Base-by-base conservation (phyloP, 1,140 invertebrate genomes). In the Drosophila athabasca region DNA sequence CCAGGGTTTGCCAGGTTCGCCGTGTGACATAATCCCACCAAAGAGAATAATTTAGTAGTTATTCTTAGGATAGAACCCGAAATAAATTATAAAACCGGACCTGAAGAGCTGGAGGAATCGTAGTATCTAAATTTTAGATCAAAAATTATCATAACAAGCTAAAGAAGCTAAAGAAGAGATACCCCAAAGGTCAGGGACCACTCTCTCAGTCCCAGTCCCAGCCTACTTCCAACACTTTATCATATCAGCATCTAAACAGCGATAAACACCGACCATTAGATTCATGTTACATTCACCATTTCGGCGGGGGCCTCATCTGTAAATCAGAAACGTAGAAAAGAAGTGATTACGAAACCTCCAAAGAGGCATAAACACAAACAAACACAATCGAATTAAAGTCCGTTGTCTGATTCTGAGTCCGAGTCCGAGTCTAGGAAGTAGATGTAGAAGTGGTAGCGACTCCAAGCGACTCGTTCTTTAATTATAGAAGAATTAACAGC, bases 401-500 rank as follows among this genome's bases (percentile, higher is more conserved):
- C 69, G 67, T 77, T 74, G 59, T 69, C 46, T 57, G 69, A 6
- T 4, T 4, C 24, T 26, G 24, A 26, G 24, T 26, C 24, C 4
- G 24, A 24, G 24, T 24, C 24, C 4, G 24, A 46, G 45, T 77
- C 81, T 74, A 87, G 81, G 81, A 85, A 85, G 77, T 85, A 65
- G 67, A 70, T 69, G 52, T 49, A 61, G 31, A 31, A 31, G 31
- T 39, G 35, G 35, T 13, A n/a, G n/a, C n/a, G n/a, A n/a, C n/a
- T n/a, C 31, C 67, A 66, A 13, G 54, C 55, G 64, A 85, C 79
- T 81, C 61, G 82, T 67, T 85, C 81, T 85, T 85, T 85, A 85
- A 85, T 85, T 85, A 85, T 62, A 70, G n/a, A 62, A 76, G 83
- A 85, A 81, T 85, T 85, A 85, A 81, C 81, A 85, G 77, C 77